Percentiles rank a stretch among this genome's conserved stretches.
phyloP scores from a whole-genome alignment of 2,797 vertebrate genomes.

The Hydrophis major region DNA sequence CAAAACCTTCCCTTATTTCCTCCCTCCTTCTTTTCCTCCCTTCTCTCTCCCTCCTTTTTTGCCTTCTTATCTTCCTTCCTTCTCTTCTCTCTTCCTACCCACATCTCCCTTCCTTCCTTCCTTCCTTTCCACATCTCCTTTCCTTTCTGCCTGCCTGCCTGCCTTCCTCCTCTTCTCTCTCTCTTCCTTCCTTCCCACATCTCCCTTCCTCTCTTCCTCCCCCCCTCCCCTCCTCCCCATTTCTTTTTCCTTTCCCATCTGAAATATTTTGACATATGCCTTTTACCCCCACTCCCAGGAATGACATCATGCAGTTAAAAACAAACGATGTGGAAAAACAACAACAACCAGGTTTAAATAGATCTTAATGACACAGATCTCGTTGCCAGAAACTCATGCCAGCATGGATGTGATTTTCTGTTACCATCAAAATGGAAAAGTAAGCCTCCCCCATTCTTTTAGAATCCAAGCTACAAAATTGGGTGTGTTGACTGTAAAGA shows the following conservation, averaged over 20 bases:
- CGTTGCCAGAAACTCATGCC: neutral
- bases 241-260: neutral
- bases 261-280: neutral
- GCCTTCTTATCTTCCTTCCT: too few species aligned
- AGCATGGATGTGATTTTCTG: neutral
- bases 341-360: neutral
- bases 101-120: too few species aligned
- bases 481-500: neutral
- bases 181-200: too few species aligned
- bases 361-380: neutral
- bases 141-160: too few species aligned
- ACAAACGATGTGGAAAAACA: neutral
- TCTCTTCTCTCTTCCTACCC: too few species aligned
- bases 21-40: too few species aligned
- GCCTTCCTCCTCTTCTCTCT: too few species aligned
- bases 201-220: too few species aligned
- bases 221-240: too few species aligned
- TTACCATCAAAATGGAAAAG: neutral
- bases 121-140: too few species aligned
- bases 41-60: too few species aligned
- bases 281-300: neutral
- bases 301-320: neutral
- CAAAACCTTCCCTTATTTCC: conserved; percentile 1
- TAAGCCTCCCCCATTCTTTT: neutral
- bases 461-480: neutral